Conservation (phyloP, 53 echinoderm and acorn worm species). For the Patiria pectinifera region DNA sequence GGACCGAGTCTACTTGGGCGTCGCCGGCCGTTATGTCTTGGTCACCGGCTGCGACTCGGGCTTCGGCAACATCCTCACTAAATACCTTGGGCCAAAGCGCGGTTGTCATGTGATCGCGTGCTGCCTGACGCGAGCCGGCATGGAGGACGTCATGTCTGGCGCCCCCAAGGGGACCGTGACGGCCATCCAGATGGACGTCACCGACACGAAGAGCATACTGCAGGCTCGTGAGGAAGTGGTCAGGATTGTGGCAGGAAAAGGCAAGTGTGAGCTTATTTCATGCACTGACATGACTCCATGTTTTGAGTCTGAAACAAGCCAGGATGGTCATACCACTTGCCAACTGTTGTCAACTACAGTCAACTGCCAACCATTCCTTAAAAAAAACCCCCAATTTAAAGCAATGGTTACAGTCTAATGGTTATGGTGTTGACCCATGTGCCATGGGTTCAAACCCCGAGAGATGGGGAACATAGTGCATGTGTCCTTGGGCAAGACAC, state of each 20-base stretch:
- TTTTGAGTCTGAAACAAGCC: not conserved
- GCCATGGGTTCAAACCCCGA: too few species aligned
- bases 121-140: constrained; percentile 53
- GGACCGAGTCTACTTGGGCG: constrained; percentile 39
- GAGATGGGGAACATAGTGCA: too few species aligned
- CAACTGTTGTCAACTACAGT: not conserved
- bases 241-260: constrained; percentile 24
- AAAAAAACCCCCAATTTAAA: too few species aligned
- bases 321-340: not conserved
- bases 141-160: constrained; percentile 12
- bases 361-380: too few species aligned
- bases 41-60: constrained; percentile 73
- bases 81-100: constrained; percentile 33
- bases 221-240: constrained; percentile 56
- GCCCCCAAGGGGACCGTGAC: constrained; percentile 47
- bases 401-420: too few species aligned
- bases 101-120: constrained; percentile 69
- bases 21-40: constrained; percentile 45
- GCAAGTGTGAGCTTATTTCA: not conserved
- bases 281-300: too few species aligned
- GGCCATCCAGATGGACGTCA: constrained; percentile 57
- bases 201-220: constrained; percentile 51
- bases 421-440: too few species aligned
- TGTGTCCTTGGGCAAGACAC: too few species aligned
- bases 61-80: constrained; percentile 64